These are phyloP conservation scores for Drosophila prostipennis DNA, from an alignment of 2,888 invertebrate species.

Conservation along the genomic window DNA sequence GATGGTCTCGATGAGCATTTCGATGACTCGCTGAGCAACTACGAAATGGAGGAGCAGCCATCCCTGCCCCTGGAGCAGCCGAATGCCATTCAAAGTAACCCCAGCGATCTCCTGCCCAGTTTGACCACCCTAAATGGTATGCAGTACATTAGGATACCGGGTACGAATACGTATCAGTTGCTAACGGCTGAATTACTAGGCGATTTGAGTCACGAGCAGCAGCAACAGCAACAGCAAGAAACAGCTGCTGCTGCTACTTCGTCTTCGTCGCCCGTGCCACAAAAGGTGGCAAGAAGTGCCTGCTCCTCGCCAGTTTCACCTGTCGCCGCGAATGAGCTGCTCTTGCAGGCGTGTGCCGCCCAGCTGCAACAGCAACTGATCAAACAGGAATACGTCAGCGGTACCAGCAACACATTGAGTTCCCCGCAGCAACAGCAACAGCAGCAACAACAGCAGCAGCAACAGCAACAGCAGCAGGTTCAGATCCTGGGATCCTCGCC, in stretches of 20 bases:
- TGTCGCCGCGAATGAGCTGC: slow-evolving; percentile 82
- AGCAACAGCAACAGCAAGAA: slow-evolving; percentile 44
- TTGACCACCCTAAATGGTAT: slow-evolving; percentile 84
- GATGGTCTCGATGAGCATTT: slow-evolving; percentile 76
- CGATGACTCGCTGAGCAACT: slow-evolving; percentile 80
- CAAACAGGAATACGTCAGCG: slow-evolving; percentile 46
- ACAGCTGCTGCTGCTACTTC: slow-evolving; percentile 53
- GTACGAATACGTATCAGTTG: slow-evolving; percentile 87
- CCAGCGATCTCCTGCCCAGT: slow-evolving; percentile 83
- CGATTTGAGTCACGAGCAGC: slow-evolving; percentile 49
- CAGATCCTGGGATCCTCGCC: slow-evolving; percentile 53
- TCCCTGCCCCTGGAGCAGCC: slow-evolving; percentile 1
- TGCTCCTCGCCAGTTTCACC: slow-evolving; percentile 76
- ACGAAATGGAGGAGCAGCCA: slow-evolving; percentile 75
- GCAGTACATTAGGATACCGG: slow-evolving; percentile 87
- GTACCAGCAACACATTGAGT: slow-evolving; percentile 38
- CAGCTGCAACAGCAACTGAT: slow-evolving; percentile 60
- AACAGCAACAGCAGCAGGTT: slow-evolving; percentile 30
- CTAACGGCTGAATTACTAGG: slow-evolving; percentile 86
- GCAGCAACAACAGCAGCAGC: slow-evolving; percentile 40
- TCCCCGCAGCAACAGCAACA: slow-evolving; percentile 34
- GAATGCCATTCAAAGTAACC: background rate
- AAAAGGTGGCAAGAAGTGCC: slow-evolving; percentile 40
- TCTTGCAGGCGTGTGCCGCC: slow-evolving; percentile 82
- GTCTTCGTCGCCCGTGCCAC: slow-evolving; percentile 74